Evolutionary conservation across 2,888 invertebrate genomes (phyloP).

Genomic region (Plebejus argus): DNA sequence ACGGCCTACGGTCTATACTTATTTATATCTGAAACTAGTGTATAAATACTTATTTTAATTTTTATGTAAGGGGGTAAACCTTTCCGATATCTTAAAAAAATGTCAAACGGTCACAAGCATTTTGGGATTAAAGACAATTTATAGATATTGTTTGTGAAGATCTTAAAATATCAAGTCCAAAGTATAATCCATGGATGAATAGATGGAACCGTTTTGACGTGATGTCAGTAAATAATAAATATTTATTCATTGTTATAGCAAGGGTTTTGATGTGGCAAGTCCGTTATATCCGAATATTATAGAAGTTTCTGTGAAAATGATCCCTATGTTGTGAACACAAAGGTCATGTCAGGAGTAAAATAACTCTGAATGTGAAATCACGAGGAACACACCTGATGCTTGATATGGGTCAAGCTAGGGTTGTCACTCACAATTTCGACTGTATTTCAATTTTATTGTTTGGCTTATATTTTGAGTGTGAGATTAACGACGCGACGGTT

Average conservation of each 20-base stretch:
- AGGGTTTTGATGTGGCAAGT: background rate
- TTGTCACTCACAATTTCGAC: background rate
- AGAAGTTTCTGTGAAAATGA: background rate
- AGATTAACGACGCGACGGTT: too few species aligned
- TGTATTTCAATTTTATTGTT: background rate
- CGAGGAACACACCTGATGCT: conserved; percentile 12
- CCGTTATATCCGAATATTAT: background rate
- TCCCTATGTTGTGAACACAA: background rate
- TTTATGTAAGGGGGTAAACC: too few species aligned
- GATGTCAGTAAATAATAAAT: background rate
- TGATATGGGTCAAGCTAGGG: conserved; percentile 27
- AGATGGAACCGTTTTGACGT: background rate
- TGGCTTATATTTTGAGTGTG: background rate
- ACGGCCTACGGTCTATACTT: background rate
- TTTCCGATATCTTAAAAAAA: too few species aligned
- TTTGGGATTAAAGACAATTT: background rate
- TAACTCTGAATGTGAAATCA: background rate
- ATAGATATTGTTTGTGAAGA: background rate
- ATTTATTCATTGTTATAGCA: background rate
- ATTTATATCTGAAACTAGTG: background rate
- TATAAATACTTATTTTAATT: background rate
- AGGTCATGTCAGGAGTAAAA: background rate
- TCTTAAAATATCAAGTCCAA: background rate
- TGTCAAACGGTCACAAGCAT: background rate
- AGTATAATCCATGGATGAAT: background rate